Evolutionary conservation across 2,797 vertebrate species (phyloP), one percentile per base, ranked within the genome.

Genomic region (Paguma larvata): DNA sequence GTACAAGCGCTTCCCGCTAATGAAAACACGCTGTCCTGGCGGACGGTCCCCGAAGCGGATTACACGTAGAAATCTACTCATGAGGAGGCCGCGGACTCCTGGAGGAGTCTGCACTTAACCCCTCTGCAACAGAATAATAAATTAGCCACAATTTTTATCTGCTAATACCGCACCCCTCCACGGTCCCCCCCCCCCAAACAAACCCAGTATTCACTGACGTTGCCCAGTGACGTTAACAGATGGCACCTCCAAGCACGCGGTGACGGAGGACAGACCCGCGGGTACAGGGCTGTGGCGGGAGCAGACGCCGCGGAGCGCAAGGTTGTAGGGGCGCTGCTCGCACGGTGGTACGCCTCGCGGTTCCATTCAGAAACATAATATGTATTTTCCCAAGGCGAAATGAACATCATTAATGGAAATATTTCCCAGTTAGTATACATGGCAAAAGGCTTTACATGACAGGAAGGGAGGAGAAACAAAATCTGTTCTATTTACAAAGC

Each of bases 311-410:
- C 7, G 0, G 30, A 6, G 11, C 32, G 44, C 51, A 2, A 48
- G 78, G 92, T 34, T 46, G 11, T 13, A 3, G 11, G 56, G 41
- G 5, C 21, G 2, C 0, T 1, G 27, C 34, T n/a, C 67, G 30
- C 21, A 0, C 53, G 30, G 1, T 21, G 44, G 0, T 6, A 0
- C 3, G 30, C 7, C 0, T 27, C 91, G 10, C 14, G 4, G 18
- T 5, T 70, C 78, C 68, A 0, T n/a, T 53, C 5, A 0, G 0
- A 67, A 93, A 53, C 79, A 13, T n/a, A 46, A 14, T 18, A 6
- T 0, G 4, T 15, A 6, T 51, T 23, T 4, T 27, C 6, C 90
- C 73, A 68, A 83, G 62, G 80, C 0, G 77, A 94, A 63, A 59
- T 41, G 46, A 65, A 92, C 72, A 67, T 67, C 59, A 72, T 59